These are phyloP conservation scores for Ctenodactylus gundi DNA, from an alignment of 2,113 vertebrate genomes.

Conservation along the genomic window DNA sequence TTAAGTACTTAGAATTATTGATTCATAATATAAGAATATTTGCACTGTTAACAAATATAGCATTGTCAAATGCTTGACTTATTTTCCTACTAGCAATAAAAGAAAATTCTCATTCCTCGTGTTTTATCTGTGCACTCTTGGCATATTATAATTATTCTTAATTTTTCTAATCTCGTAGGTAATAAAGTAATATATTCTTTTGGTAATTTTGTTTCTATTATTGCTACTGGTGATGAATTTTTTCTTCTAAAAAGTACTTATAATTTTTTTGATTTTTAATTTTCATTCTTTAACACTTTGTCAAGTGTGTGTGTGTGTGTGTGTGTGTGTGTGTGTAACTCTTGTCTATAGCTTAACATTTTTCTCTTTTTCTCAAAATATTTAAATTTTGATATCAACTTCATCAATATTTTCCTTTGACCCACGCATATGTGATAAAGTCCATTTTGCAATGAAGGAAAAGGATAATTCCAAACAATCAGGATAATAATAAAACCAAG, in stretches of 20 bases:
- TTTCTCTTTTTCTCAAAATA: background rate
- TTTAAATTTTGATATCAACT: background rate
- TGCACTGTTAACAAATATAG: background rate
- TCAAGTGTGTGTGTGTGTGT: too few relatives aligned
- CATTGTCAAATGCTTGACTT: background rate
- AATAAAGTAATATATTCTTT: background rate
- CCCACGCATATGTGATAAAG: background rate
- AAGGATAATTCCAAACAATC: background rate
- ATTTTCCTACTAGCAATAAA: background rate
- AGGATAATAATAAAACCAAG: background rate
- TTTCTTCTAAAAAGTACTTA: background rate
- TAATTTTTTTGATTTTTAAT: background rate
- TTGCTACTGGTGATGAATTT: background rate
- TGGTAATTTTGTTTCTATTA: background rate
- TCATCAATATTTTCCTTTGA: background rate
- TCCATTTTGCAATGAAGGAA: background rate
- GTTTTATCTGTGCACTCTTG: background rate
- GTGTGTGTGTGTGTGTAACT: too few relatives aligned
- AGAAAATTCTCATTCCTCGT: background rate
- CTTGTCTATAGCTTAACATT: background rate
- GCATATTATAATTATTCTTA: background rate
- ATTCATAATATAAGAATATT: background rate
- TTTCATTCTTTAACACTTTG: background rate
- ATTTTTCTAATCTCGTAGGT: background rate
- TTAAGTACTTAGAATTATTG: background rate